Percentiles rank a stretch among this genome's conserved stretches.
phyloP scores from a whole-genome alignment of 2,797 vertebrate genomes.

The Cirrhinus molitorella region DNA sequence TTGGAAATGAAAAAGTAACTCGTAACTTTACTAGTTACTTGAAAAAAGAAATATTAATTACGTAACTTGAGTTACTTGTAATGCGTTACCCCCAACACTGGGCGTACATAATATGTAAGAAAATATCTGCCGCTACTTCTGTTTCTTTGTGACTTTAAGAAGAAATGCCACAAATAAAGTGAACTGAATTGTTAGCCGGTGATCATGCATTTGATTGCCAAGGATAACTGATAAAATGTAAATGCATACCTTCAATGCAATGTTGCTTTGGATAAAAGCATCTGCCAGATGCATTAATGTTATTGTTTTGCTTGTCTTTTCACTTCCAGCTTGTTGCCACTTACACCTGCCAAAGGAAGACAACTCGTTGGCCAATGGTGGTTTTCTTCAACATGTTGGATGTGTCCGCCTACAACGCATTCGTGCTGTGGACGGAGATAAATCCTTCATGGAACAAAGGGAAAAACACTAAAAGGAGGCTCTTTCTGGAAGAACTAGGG shows the following conservation, averaged over 20 bases:
- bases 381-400: conserved; percentile 54
- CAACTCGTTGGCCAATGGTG: conserved; percentile 32
- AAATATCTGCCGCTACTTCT: too few species aligned
- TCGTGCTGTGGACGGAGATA: conserved; percentile 44
- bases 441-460: neutral
- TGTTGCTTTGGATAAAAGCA: neutral
- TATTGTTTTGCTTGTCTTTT: neutral
- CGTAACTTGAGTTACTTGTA: too few species aligned
- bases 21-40: too few species aligned
- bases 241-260: too few species aligned
- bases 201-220: too few species aligned
- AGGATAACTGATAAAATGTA: too few species aligned
- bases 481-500: conserved; percentile 1
- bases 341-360: conserved; percentile 21
- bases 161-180: neutral
- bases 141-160: too few species aligned
- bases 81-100: too few species aligned
- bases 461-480: neutral
- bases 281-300: neutral
- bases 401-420: conserved; percentile 43
- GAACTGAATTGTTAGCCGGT: neutral
- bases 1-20: too few species aligned
- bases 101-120: neutral
- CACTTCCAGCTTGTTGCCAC: neutral
- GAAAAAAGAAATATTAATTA: too few species aligned